Conservation (phyloP, 2,888 invertebrate species). For the Eumacrocentrus americanus region DNA sequence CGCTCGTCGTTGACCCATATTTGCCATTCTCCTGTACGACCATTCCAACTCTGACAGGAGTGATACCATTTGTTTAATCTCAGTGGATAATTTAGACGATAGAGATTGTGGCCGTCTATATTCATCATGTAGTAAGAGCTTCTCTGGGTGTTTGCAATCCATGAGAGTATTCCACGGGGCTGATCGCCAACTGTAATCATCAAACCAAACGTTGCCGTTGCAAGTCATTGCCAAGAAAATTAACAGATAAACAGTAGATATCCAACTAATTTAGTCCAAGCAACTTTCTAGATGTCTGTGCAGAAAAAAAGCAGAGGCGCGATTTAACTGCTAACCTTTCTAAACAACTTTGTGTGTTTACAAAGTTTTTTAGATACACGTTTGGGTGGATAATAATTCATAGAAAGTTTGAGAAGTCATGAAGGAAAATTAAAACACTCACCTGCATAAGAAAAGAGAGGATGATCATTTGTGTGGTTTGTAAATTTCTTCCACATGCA, state of each 20-base stretch:
- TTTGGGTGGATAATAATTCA: background rate
- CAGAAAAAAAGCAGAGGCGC: background rate
- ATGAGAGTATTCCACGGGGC: constrained; percentile 75
- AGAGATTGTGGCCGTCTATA: constrained; percentile 82
- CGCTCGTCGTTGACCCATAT: constrained; percentile 86
- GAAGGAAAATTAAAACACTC: constrained; percentile 44
- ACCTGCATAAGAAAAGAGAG: constrained; percentile 83
- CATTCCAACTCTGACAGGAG: constrained; percentile 87
- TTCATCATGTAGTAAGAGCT: constrained; percentile 84
- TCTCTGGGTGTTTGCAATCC: constrained; percentile 81
- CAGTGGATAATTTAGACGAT: constrained; percentile 74
- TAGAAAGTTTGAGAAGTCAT: constrained; percentile 1
- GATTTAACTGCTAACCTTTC: background rate
- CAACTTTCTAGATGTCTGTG: constrained; percentile 1
- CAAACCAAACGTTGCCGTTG: background rate
- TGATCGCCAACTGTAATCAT: constrained; percentile 72
- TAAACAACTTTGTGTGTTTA: background rate
- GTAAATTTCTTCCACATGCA: constrained; percentile 84
- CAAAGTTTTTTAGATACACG: background rate
- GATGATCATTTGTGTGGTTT: constrained; percentile 83
- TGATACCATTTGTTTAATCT: constrained; percentile 81
- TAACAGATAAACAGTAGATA: background rate
- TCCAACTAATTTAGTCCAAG: constrained; percentile 1
- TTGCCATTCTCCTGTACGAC: constrained; percentile 89
- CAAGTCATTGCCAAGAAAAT: background rate